phyloP scores from a whole-genome alignment of 1,140 invertebrate species.

The Tribolium madens region DNA sequence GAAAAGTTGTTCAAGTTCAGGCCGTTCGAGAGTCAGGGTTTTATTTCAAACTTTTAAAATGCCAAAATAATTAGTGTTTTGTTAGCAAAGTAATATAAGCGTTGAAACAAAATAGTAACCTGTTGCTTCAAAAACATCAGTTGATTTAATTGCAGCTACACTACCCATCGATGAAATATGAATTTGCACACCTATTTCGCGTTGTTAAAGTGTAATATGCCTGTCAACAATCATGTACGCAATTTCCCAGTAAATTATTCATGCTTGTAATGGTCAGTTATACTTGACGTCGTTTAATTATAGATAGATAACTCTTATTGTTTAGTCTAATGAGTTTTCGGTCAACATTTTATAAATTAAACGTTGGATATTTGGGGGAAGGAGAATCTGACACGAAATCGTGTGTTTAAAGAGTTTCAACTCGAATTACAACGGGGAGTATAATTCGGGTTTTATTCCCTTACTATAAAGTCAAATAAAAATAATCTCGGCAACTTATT shows the following conservation, averaged over 20 bases:
- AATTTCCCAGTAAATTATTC: constrained; percentile 19
- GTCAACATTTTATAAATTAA: neutral
- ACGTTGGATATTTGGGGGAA: neutral
- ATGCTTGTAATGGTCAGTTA: constrained; percentile 10
- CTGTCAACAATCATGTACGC: constrained; percentile 15
- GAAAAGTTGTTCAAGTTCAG: constrained; percentile 3
- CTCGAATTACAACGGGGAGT: neutral
- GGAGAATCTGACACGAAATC: neutral
- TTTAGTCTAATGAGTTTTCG: neutral
- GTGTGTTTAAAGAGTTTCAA: neutral
- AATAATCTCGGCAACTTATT: neutral
- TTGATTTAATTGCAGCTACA: constrained; percentile 35
- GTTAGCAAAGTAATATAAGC: constrained; percentile 30
- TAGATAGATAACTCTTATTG: neutral
- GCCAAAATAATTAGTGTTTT: constrained; percentile 29
- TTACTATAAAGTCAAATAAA: too few relatives aligned
- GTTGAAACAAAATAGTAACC: constrained; percentile 34
- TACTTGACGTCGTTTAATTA: constrained; percentile 4
- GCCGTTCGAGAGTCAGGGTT: neutral
- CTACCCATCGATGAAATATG: constrained; percentile 24
- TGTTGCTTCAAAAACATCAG: constrained; percentile 35
- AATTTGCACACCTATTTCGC: constrained; percentile 26
- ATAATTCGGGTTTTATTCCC: neutral
- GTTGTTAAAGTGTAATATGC: constrained; percentile 24
- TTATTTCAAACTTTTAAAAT: constrained; percentile 13